Evolutionary conservation across 2,797 vertebrate species (phyloP), one percentile per base, ranked within the genome.

Genomic region (Pantherophis alleghaniensis): DNA sequence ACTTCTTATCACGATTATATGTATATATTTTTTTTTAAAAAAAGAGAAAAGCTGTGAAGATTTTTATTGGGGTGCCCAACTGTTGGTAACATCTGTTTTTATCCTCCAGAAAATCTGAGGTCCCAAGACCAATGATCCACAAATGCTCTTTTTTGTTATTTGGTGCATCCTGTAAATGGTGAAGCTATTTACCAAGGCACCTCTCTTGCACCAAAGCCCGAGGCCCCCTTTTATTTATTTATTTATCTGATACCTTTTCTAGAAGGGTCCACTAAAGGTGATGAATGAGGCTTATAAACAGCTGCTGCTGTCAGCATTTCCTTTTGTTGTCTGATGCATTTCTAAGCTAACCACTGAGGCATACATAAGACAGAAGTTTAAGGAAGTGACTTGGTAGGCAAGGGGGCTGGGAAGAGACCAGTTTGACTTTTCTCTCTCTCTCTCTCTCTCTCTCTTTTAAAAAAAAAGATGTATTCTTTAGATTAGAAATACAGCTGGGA

Each of bases 261-360:
- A 98, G 99, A 99, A 98, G 98, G 98, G 99, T 99, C 99, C 98
- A 99, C 98, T 99, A 99, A 99, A 99, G 98, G 99, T 99, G 99
- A 99, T 99, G 99, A 99, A 99, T 99, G 99, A 99, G 98, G 98
- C 98, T 99, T 99, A 99, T 99, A 99, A 99, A 99, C 99, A 98
- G 98, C 98, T 98, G 99, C 99, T 99, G 99, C 99, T 99, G 99
- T 99, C 99, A 99, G 98, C 98, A 98, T 98, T 20, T 98, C 98
- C 98, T 98, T 99, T 99, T 99, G 99, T 99, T 26, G 98, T 97
- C 95, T 97, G 98, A 96, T 24, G 98, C 98, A 98, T 99, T 99
- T 99, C 99, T 99, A 99, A 99, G 99, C 98, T 99, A 99, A 98
- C 98, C 99, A 99, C 98, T 99, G 99, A 99, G 99, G 99, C 99